These are phyloP conservation scores for Neoscelio sp. DNA, from an alignment of 2,888 invertebrate genomes.

Conservation along the genomic window DNA sequence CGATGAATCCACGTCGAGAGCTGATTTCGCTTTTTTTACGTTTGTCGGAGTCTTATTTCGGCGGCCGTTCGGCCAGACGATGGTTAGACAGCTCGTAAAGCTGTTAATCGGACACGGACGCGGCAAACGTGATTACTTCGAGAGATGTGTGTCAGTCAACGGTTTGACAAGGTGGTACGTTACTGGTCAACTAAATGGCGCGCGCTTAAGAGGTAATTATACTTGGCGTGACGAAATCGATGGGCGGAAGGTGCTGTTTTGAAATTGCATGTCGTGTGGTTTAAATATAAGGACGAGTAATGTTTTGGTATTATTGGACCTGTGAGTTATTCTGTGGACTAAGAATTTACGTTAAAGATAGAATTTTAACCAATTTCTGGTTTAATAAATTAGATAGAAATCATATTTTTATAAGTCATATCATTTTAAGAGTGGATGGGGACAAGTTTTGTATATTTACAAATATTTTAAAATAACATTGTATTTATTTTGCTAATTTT, in stretches of 20 bases:
- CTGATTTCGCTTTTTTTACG: background rate
- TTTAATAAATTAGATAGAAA: too few species aligned
- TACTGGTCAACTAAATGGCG: slow-evolving; percentile 50
- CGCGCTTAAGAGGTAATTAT: slow-evolving; percentile 55
- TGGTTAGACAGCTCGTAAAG: slow-evolving; percentile 35
- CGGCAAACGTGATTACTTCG: slow-evolving; percentile 48
- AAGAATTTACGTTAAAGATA: too few species aligned
- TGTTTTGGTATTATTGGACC: background rate
- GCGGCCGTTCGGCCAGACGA: background rate
- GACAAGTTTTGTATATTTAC: too few species aligned
- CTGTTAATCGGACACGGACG: slow-evolving; percentile 41
- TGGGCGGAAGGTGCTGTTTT: slow-evolving; percentile 23
- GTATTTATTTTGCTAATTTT: too few species aligned
- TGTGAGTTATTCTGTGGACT: too few species aligned
- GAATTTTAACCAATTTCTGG: too few species aligned
- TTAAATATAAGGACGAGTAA: slow-evolving; percentile 54
- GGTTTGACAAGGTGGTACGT: slow-evolving; percentile 45
- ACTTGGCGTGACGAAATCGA: slow-evolving; percentile 51
- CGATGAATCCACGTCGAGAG: slow-evolving; percentile 55
- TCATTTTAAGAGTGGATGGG: too few species aligned
- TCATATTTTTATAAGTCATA: too few species aligned
- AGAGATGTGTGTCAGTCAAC: slow-evolving; percentile 57
- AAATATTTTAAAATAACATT: too few species aligned
- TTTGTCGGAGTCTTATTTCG: slow-evolving; percentile 40
- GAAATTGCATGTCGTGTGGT: background rate